Evolutionary conservation across 2,888 invertebrate genomes (phyloP).

Genomic region (Phengaris arion): DNA sequence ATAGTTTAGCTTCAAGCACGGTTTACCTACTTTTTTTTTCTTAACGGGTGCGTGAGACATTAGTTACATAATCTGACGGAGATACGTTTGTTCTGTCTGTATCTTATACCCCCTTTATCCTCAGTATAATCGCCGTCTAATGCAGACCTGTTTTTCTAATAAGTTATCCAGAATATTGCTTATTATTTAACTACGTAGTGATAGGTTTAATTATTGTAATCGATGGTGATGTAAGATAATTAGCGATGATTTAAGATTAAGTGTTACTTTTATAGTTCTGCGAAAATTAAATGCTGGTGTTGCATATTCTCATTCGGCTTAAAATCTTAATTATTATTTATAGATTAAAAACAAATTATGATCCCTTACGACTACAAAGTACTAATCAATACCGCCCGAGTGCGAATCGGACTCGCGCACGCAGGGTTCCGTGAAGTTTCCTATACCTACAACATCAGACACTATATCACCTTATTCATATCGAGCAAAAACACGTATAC

Average conservation of each 20-base stretch:
- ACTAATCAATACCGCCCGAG: not conserved
- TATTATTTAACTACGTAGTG: constrained; percentile 38
- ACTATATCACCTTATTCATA: too few relatives aligned
- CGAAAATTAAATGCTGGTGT: constrained; percentile 49
- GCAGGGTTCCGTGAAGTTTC: too few relatives aligned
- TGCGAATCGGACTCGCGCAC: too few relatives aligned
- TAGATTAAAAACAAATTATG: not conserved
- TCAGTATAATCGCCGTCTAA: constrained; percentile 35
- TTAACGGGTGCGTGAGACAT: constrained; percentile 31
- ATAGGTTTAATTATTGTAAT: constrained; percentile 48
- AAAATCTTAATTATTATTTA: not conserved
- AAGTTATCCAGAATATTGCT: constrained; percentile 79
- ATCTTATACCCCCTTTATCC: constrained; percentile 26
- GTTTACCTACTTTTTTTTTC: constrained; percentile 35
- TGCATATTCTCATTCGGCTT: constrained; percentile 35
- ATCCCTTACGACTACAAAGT: not conserved
- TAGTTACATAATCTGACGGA: constrained; percentile 34
- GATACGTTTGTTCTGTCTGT: constrained; percentile 24
- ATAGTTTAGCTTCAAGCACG: constrained; percentile 80
- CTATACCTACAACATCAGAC: too few relatives aligned
- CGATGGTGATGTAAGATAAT: constrained; percentile 50
- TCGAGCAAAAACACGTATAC: too few relatives aligned
- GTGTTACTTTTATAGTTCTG: constrained; percentile 55
- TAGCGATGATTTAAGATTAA: constrained; percentile 55
- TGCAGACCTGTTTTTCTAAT: constrained; percentile 52